phyloP scores from a whole-genome alignment of 2,888 invertebrate species.

The Drosophila silvestris region DNA sequence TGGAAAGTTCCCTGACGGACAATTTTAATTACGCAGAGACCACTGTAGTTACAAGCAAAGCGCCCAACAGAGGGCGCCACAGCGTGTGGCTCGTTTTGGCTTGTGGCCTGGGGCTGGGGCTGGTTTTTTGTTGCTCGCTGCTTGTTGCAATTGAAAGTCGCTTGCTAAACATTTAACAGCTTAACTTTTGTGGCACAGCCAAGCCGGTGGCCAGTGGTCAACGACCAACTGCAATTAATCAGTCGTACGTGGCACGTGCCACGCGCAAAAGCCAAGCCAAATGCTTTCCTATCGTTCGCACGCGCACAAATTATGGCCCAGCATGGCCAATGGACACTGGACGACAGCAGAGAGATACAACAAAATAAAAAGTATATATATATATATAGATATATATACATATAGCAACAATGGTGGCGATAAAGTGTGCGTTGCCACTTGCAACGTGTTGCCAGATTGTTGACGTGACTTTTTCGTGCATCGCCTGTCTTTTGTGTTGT shows the following conservation, averaged over 20 bases:
- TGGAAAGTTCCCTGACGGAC: rapidly evolving
- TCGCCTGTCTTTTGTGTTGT: constrained; percentile 8
- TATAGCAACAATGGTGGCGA: constrained; percentile 48
- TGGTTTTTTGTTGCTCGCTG: constrained; percentile 2
- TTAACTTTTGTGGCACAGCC: constrained; percentile 49
- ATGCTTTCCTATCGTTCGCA: constrained; percentile 55
- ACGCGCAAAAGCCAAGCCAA: constrained; percentile 14
- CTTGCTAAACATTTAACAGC: constrained; percentile 64
- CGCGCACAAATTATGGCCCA: constrained; percentile 65
- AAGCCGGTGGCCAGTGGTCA: background rate
- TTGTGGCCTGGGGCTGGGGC: background rate
- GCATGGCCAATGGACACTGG: constrained; percentile 24
- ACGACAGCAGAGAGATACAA: constrained; percentile 31
- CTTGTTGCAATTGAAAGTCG: constrained; percentile 35
- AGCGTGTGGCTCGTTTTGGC: background rate
- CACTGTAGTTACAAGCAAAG: constrained; percentile 14
- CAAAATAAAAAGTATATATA: constrained; percentile 1
- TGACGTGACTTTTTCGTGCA: constrained; percentile 61
- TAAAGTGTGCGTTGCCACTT: constrained; percentile 69
- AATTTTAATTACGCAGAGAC: background rate
- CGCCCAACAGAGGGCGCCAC: constrained; percentile 27
- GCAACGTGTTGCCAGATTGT: constrained; percentile 79
- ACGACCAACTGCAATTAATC: constrained; percentile 69
- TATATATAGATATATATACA: background rate
- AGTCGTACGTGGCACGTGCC: constrained; percentile 70